Evolutionary conservation across 1,140 invertebrate species (phyloP).

Genomic region (Drosophila navojoa): DNA sequence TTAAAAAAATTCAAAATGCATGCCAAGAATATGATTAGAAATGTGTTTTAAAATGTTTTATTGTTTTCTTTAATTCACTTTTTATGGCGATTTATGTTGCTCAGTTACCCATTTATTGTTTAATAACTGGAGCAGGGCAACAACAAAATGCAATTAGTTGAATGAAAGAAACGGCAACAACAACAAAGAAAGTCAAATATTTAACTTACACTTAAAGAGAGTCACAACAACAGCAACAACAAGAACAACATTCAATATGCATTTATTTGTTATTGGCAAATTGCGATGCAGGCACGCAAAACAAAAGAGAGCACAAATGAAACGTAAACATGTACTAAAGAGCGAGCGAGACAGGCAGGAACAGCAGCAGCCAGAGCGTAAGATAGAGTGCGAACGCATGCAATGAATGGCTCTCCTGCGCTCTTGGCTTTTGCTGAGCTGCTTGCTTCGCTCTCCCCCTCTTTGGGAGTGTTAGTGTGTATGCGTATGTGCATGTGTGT

Average conservation of each 20-base stretch:
- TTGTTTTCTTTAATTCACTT: not conserved
- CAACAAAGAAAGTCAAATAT: conserved; percentile 13
- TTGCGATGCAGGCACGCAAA: conserved; percentile 40
- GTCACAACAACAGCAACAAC: conserved; percentile 51
- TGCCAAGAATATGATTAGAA: conserved; percentile 43
- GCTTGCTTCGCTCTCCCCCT: not conserved
- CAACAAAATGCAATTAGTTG: conserved; percentile 39
- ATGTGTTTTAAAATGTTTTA: conserved; percentile 7
- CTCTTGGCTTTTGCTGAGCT: no score
- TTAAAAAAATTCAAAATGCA: conserved; percentile 26
- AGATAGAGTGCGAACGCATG: no score
- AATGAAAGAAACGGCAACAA: conserved; percentile 37
- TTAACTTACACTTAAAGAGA: conserved; percentile 29
- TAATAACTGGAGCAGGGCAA: conserved; percentile 2
- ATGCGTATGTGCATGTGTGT: no score
- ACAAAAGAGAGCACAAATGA: conserved; percentile 45
- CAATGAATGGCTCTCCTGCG: no score
- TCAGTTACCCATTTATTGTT: no score
- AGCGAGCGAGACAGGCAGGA: not conserved
- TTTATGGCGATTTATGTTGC: no score
- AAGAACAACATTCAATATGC: conserved; percentile 54
- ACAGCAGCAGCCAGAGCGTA: no score
- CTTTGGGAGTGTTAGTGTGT: not conserved
- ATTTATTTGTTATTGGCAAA: conserved; percentile 49
- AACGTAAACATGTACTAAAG: conserved; percentile 26